Evolutionary conservation across 2,797 vertebrate species (phyloP).

Genomic region (Gymnoscopelus microlampas): DNA sequence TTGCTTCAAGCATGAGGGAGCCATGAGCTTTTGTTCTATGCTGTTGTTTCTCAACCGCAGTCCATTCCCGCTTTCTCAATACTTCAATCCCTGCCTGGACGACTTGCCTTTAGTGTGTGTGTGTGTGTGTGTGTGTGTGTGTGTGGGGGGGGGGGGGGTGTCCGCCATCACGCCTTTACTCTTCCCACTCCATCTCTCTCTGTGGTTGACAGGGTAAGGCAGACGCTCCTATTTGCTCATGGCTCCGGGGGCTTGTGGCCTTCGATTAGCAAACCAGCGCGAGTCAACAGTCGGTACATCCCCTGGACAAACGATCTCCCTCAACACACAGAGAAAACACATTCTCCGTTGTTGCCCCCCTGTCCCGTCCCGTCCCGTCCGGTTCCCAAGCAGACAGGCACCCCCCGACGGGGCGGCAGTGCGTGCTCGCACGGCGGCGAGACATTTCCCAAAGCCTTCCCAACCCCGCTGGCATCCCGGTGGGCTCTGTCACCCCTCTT

Average conservation of each 20-base stretch:
- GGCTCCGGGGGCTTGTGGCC: constrained; percentile 81
- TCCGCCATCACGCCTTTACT: constrained; percentile 1
- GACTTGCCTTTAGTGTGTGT: constrained; percentile 44
- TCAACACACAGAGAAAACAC: constrained; percentile 47
- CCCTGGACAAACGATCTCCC: constrained; percentile 74
- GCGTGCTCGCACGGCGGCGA: constrained; percentile 74
- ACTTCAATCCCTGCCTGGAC: constrained; percentile 41
- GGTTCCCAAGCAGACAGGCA: constrained; percentile 69
- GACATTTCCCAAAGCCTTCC: constrained; percentile 80
- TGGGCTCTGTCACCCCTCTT: constrained; percentile 60
- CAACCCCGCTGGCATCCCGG: constrained; percentile 75
- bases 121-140: constrained; percentile 38
- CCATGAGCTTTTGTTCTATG: constrained; percentile 28
- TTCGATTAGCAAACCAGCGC: constrained; percentile 83
- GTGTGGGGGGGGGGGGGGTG: constrained; percentile 39
- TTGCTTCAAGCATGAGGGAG: constrained; percentile 28
- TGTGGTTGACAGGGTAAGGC: constrained; percentile 63
- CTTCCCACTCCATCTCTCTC: constrained; percentile 33
- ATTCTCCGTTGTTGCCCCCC: constrained; percentile 68
- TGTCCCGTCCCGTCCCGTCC: constrained; percentile 42
- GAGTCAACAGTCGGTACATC: constrained; percentile 84
- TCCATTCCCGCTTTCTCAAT: constrained; percentile 35
- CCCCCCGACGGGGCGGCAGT: constrained; percentile 60
- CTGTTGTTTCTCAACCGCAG: constrained; percentile 27
- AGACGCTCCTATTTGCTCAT: constrained; percentile 76